These are phyloP conservation scores for Caracal caracal DNA, from an alignment of 2,113 vertebrate genomes.

Conservation along the genomic window DNA sequence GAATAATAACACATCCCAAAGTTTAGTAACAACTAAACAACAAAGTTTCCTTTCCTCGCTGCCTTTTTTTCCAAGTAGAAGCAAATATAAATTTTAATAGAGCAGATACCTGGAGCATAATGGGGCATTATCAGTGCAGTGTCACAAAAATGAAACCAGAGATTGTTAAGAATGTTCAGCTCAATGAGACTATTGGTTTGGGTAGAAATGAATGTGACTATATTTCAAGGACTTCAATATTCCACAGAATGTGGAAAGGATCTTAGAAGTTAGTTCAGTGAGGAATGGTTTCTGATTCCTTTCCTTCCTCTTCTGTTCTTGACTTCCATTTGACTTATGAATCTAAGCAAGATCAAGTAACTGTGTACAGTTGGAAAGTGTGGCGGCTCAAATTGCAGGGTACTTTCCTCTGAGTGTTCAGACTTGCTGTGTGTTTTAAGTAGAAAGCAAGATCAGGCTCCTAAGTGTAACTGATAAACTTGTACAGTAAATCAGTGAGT, in stretches of 20 bases:
- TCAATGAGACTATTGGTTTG: neutral
- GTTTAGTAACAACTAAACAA: neutral
- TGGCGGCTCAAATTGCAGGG: neutral
- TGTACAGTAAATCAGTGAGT: neutral
- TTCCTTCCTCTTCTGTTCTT: neutral
- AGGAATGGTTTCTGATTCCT: neutral
- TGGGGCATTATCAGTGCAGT: too few relatives aligned
- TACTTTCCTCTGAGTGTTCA: neutral
- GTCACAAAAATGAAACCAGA: neutral
- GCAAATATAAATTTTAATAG: neutral
- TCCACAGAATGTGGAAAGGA: neutral
- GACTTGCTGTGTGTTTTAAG: neutral
- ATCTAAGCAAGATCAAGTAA: neutral
- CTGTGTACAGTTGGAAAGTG: neutral
- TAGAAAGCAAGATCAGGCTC: neutral
- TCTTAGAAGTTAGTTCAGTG: neutral
- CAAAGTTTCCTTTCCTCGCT: neutral
- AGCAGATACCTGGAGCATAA: neutral
- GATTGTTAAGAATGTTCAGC: neutral
- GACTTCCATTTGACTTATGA: neutral
- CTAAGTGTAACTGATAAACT: neutral
- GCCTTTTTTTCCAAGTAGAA: neutral
- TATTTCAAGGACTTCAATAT: neutral
- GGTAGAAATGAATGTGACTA: neutral
- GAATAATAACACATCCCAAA: neutral